Conservation (phyloP, 2,888 invertebrate genomes). For the Parapristionchus giblindavisi region DNA sequence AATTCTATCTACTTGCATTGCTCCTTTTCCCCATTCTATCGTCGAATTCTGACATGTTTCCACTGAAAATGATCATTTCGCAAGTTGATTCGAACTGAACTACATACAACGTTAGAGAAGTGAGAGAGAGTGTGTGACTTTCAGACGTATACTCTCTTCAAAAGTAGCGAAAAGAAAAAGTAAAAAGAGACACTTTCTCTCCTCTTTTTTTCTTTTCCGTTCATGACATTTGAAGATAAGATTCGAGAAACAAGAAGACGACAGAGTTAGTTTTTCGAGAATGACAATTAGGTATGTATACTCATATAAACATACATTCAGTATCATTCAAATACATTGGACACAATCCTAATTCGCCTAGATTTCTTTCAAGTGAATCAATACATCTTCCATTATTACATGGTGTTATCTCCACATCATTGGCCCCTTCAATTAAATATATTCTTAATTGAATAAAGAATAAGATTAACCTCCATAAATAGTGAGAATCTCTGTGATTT, state of each 20-base stretch:
- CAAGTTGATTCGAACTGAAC: neutral
- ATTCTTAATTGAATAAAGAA: neutral
- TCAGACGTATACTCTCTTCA: neutral
- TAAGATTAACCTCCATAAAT: slow-evolving; percentile 10
- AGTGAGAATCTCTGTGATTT: slow-evolving; percentile 22
- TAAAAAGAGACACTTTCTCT: no score
- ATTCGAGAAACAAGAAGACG: no score
- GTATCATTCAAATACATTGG: slow-evolving; percentile 12
- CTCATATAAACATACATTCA: slow-evolving; percentile 7
- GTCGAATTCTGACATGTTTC: neutral
- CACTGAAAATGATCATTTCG: slow-evolving; percentile 12
- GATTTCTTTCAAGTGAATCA: slow-evolving; percentile 1
- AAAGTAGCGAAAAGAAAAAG: neutral
- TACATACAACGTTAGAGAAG: no score
- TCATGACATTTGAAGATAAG: no score
- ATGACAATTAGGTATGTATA: no score
- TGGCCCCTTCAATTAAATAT: slow-evolving; percentile 10
- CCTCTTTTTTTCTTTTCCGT: no score
- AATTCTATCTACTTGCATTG: slow-evolving; percentile 3
- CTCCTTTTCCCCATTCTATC: slow-evolving; percentile 5
- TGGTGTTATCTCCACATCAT: slow-evolving; percentile 26
- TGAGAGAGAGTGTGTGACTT: no score
- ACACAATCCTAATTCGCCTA: slow-evolving; percentile 23
- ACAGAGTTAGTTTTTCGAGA: no score
- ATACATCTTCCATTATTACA: neutral